Evolutionary conservation across 2,113 vertebrate species (phyloP), one percentile per base, ranked within the genome.

Genomic region (Rhinolophus sinicus): DNA sequence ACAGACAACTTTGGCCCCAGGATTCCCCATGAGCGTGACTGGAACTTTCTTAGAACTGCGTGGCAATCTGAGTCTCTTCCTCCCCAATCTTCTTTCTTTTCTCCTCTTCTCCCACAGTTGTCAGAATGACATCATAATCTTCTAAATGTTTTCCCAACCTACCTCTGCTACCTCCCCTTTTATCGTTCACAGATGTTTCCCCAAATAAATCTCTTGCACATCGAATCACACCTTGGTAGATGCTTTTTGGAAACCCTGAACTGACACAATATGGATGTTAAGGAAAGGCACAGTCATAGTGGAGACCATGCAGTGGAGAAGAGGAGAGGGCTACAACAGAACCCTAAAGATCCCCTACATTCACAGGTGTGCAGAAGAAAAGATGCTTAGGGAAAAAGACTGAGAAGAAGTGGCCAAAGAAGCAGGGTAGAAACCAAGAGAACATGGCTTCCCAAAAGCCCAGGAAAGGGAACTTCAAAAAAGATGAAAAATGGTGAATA

Each of bases 171-270:
- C 38, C 11, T 58, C 26, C 10, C 35, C 75, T 18, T 82, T 50
- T 50, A 67, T 82, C 47, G 50, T 85, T 90, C 67, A 54, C 64
- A 22, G 16, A 33, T 33, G 14, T 54, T 38, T 47, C 30, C 52
- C 38, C 21, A 40, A 38, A 0, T 75, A 69, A 50, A 21, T 62
- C n/a, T 88, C 60, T 82, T 69, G n/a, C 12, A 81, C 15, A 35
- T 77, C 2, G 62, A 35, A 58, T 72, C 38, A 56, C 26, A 50
- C 76, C n/a, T 69, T 54, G 14, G 65, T 11, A 65, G 52, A 24
- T 62, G 21, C 35, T 96, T 88, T 73, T 94, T 91, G 82, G 76
- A 78, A 88, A 83, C 58, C 47, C 18, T 62, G 33, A 89, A 44
- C 26, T 62, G 60, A 69, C 56, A 64, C 14, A 62, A 22, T 56